phyloP scores from a whole-genome alignment of 2,113 vertebrate species.

The Melanerpes formicivorus region DNA sequence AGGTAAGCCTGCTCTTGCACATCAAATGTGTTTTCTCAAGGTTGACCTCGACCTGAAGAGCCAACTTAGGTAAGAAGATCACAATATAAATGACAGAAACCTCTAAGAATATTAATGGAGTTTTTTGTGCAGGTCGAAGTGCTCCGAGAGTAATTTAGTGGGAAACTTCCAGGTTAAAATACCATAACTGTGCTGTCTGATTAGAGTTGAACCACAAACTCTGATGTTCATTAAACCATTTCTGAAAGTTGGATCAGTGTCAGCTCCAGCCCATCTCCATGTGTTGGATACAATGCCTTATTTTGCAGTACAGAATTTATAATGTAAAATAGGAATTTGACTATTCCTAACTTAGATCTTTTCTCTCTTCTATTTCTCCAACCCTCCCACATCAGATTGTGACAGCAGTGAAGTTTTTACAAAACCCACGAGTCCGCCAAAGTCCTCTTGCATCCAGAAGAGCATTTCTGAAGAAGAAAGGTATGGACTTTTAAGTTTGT shows the following conservation, averaged over 20 bases:
- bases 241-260: background rate
- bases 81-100: background rate
- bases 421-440: constrained; percentile 93
- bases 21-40: background rate
- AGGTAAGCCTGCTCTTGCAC: background rate
- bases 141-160: background rate
- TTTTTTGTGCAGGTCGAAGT: background rate
- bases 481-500: constrained; percentile 71
- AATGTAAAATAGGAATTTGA: background rate
- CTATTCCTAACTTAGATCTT: constrained; percentile 1
- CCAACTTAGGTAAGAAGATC: background rate
- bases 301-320: background rate
- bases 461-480: constrained; percentile 97
- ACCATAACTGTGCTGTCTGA: background rate
- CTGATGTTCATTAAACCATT: background rate
- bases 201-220: background rate
- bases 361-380: constrained; percentile 45
- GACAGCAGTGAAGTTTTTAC: constrained; percentile 95
- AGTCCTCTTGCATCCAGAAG: constrained; percentile 89
- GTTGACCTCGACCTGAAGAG: background rate
- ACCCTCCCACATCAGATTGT: constrained; percentile 80
- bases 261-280: background rate
- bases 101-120: background rate
- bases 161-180: background rate
- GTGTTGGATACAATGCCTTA: background rate